A percentile compares a stretch with the other conserved stretches of the same genome.
Conservation (phyloP, 2,113 vertebrate genomes). For the Canis aureus region DNA sequence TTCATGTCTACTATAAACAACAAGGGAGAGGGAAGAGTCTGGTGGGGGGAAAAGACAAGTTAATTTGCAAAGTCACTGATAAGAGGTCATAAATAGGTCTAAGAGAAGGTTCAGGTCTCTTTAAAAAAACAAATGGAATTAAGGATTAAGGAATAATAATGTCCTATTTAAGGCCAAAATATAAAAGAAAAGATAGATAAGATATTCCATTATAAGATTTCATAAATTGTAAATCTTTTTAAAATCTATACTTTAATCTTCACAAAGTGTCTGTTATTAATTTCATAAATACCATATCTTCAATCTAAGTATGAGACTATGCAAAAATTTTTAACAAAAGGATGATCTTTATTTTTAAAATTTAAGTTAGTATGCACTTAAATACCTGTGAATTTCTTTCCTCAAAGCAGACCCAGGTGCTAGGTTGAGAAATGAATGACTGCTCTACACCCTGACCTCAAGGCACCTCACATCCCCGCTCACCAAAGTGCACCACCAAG, state of each 20-base stretch:
- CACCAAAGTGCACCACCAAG: not conserved
- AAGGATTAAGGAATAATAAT: not conserved
- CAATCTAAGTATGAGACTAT: not conserved
- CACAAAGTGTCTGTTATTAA: not conserved
- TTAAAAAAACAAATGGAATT: not conserved
- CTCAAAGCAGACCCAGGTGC: not conserved
- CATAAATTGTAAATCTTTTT: not conserved
- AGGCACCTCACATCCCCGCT: not conserved
- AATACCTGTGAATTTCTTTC: not conserved
- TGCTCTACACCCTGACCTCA: not conserved
- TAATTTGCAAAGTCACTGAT: constrained; percentile 3
- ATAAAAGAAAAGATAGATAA: not conserved
- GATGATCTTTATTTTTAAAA: constrained; percentile 3
- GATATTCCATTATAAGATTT: not conserved
- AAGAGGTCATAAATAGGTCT: not conserved
- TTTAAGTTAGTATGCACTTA: not conserved
- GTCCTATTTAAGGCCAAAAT: not conserved
- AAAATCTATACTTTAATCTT: not conserved
- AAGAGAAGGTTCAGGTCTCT: not conserved
- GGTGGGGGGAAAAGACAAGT: not conserved
- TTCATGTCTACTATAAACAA: not conserved
- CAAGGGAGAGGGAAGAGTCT: not conserved
- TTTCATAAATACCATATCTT: not conserved
- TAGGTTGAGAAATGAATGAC: not conserved
- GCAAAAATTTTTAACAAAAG: not conserved